Conservation (phyloP, 2,888 invertebrate genomes). For the Nomada ruficornis region DNA sequence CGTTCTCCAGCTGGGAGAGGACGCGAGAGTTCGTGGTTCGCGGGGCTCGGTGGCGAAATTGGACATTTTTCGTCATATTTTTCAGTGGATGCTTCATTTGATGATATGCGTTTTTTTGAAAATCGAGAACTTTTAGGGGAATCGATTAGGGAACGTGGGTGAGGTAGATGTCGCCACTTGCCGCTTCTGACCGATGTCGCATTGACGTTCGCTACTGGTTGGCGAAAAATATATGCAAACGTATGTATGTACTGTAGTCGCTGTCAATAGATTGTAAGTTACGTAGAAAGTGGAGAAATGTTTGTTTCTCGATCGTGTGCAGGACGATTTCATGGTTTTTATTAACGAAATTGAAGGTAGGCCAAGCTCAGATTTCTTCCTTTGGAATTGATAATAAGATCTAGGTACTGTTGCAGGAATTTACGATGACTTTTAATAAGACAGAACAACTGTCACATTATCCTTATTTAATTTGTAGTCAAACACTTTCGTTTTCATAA, state of each 20-base stretch:
- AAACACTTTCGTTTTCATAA: too few relatives aligned
- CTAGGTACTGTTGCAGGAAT: too few relatives aligned
- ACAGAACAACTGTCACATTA: too few relatives aligned
- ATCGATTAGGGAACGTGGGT: conserved; percentile 45
- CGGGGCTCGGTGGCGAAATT: neutral
- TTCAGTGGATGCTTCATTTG: neutral
- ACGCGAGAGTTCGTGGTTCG: neutral
- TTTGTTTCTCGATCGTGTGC: too few relatives aligned
- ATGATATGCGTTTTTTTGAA: too few relatives aligned
- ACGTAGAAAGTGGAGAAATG: too few relatives aligned
- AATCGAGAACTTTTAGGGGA: conserved; percentile 18
- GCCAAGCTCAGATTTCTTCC: too few relatives aligned
- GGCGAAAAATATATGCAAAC: neutral
- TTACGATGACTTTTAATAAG: too few relatives aligned
- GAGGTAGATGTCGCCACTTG: conserved; percentile 79
- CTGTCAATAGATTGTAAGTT: neutral
- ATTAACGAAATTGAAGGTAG: too few relatives aligned
- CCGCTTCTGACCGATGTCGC: conserved; percentile 73
- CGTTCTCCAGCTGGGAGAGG: neutral
- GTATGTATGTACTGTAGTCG: neutral
- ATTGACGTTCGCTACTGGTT: conserved; percentile 76
- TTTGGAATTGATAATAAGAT: too few relatives aligned
- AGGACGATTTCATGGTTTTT: too few relatives aligned
- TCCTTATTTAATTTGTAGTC: too few relatives aligned
- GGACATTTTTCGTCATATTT: neutral